Conservation (phyloP, 2,888 invertebrate genomes). For the Nebria brevicollis region DNA sequence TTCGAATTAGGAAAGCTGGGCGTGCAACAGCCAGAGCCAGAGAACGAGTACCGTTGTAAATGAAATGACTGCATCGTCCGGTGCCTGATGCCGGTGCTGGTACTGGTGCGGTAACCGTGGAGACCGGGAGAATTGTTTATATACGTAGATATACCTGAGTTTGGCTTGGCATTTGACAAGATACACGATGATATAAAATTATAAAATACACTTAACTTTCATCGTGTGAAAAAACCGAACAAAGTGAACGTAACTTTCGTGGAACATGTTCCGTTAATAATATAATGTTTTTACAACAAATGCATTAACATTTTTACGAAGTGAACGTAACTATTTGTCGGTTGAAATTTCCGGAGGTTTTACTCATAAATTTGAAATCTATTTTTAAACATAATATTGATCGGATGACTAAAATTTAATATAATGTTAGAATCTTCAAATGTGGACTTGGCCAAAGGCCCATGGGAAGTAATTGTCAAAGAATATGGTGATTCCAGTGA, state of each 20-base stretch:
- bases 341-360: neutral
- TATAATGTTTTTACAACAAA: slow-evolving; percentile 13
- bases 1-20: neutral
- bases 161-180: slow-evolving; percentile 17
- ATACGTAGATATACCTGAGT: neutral
- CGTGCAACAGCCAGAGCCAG: neutral
- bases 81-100: neutral
- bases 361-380: neutral
- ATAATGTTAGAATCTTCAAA: slow-evolving; percentile 6
- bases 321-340: neutral
- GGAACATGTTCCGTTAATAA: slow-evolving; percentile 21
- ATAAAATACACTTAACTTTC: slow-evolving; percentile 14
- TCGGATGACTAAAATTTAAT: neutral
- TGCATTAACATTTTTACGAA: neutral
- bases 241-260: slow-evolving; percentile 30
- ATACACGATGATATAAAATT: slow-evolving; percentile 23
- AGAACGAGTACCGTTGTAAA: slow-evolving; percentile 7
- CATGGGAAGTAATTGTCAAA: slow-evolving; percentile 70
- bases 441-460: slow-evolving; percentile 55
- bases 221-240: slow-evolving; percentile 17
- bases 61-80: neutral
- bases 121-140: slow-evolving; percentile 25
- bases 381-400: slow-evolving; percentile 5
- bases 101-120: slow-evolving; percentile 9
- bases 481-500: slow-evolving; percentile 70